Percentiles rank a stretch among this genome's conserved stretches.
Evolutionary conservation across 2,113 vertebrate species (phyloP).

Genomic region (Neopipo cinnamomea): DNA sequence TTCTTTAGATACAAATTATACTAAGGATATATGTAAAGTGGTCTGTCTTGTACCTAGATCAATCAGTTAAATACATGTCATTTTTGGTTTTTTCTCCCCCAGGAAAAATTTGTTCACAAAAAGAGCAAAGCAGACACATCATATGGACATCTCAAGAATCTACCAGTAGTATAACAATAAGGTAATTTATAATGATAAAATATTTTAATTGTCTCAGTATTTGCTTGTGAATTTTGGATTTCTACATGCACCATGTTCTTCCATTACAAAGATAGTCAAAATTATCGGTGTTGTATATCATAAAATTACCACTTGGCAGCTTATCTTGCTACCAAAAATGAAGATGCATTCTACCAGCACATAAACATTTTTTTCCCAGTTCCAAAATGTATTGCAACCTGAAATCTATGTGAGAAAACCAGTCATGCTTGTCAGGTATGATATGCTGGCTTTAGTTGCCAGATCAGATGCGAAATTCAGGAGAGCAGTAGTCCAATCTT

Average conservation of each 20-base stretch:
- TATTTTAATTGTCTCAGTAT: neutral
- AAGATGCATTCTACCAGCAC: neutral
- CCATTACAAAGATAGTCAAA: neutral
- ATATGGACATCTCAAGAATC: neutral
- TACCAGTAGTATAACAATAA: neutral
- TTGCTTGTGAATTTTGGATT: neutral
- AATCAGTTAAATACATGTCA: neutral
- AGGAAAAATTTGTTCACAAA: neutral
- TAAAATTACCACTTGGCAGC: neutral
- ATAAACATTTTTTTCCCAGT: neutral
- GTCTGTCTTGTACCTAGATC: neutral
- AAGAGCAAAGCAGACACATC: neutral
- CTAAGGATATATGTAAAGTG: rapidly evolving
- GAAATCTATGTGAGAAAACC: neutral
- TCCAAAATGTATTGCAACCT: neutral
- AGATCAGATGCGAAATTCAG: neutral
- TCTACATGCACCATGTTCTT: neutral
- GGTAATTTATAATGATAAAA: neutral
- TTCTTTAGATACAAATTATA: neutral
- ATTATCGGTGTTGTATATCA: neutral
- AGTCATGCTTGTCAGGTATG: neutral
- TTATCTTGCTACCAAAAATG: neutral
- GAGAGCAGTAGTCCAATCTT: neutral
- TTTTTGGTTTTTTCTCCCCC: too few relatives aligned
- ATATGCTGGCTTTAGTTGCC: neutral